These are phyloP conservation scores for Campoletis raptor DNA, from an alignment of 2,888 invertebrate species.

Conservation along the genomic window DNA sequence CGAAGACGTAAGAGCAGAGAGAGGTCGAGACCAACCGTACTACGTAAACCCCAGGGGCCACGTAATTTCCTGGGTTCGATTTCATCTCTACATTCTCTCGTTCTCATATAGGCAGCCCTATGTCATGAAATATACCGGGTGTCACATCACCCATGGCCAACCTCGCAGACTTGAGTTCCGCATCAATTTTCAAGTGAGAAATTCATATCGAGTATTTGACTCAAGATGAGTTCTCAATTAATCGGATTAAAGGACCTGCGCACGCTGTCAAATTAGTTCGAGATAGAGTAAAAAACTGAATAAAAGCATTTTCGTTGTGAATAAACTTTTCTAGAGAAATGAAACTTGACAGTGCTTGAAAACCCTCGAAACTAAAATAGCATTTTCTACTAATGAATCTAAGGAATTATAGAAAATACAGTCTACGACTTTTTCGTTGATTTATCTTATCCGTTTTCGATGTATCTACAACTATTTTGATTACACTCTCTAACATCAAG, in stretches of 20 bases:
- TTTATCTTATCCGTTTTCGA: too few relatives aligned
- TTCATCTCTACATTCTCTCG: conserved; percentile 50
- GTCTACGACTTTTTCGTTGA: too few relatives aligned
- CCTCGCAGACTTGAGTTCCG: not conserved
- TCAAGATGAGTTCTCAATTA: not conserved
- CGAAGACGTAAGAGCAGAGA: conserved; percentile 48
- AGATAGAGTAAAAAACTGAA: too few relatives aligned
- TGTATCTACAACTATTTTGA: too few relatives aligned
- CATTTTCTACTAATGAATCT: too few relatives aligned
- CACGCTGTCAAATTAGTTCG: too few relatives aligned
- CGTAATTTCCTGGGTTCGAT: conserved; percentile 69
- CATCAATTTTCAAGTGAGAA: not conserved
- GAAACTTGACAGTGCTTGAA: too few relatives aligned
- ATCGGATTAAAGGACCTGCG: not conserved
- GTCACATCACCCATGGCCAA: not conserved
- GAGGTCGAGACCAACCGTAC: conserved; percentile 52
- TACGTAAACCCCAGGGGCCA: conserved; percentile 62
- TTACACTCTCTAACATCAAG: too few relatives aligned
- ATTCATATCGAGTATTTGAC: not conserved
- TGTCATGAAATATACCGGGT: conserved; percentile 7
- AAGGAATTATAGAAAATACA: too few relatives aligned
- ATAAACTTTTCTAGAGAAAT: too few relatives aligned
- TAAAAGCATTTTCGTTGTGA: too few relatives aligned
- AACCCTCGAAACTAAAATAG: too few relatives aligned
- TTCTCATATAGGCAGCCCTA: conserved; percentile 6